These are phyloP conservation scores for Gulo gulo DNA, from an alignment of 2,113 vertebrate genomes.

Conservation along the genomic window DNA sequence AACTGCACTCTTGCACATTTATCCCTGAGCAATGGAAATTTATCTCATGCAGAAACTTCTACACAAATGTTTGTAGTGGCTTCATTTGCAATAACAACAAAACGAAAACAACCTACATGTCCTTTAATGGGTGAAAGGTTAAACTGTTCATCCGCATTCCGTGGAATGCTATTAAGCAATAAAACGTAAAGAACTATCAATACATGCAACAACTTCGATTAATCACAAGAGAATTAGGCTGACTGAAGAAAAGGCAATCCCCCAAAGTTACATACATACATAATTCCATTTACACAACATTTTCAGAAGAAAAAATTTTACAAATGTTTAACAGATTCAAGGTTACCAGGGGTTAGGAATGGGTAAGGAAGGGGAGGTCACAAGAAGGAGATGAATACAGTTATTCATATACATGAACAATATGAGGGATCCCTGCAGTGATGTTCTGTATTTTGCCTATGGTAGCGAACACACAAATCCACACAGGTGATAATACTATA, in stretches of 20 bases:
- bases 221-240: background rate
- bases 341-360: background rate
- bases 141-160: background rate
- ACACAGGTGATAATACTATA: background rate
- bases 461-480: background rate
- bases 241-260: background rate
- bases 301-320: constrained; percentile 8
- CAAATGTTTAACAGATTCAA: background rate
- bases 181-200: background rate
- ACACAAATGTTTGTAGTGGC: background rate
- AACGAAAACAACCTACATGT: background rate
- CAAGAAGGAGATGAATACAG: background rate
- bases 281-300: background rate
- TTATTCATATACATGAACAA: background rate
- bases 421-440: background rate
- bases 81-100: background rate
- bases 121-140: background rate
- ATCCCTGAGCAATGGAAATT: constrained; percentile 14
- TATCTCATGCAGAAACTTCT: background rate
- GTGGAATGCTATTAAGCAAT: background rate
- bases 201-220: background rate
- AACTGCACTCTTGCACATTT: background rate
- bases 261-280: background rate
- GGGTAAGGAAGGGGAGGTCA: background rate
- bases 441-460: background rate